A percentile compares a stretch with the other conserved stretches of the same genome.
Conservation (phyloP, 2,113 vertebrate genomes). For the Rissa tridactyla region DNA sequence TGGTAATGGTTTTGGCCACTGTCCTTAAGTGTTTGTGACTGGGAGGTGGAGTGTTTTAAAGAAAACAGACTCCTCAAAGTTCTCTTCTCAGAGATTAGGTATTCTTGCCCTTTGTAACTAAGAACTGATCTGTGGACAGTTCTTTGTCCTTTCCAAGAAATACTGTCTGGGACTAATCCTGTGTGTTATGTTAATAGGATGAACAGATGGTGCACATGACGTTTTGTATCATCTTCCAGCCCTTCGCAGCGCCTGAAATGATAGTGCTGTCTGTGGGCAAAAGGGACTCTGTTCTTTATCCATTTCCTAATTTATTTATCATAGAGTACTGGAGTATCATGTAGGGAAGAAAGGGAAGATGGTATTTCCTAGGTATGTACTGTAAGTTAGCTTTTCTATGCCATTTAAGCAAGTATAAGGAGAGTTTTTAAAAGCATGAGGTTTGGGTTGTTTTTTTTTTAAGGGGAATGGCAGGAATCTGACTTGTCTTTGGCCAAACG, state of each 20-base stretch:
- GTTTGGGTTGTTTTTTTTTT: not conserved
- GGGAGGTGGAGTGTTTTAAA: not conserved
- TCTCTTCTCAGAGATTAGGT: not conserved
- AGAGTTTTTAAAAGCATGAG: not conserved
- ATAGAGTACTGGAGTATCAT: not conserved
- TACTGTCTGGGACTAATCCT: not conserved
- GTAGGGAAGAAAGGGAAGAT: not conserved
- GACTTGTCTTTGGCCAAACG: not conserved
- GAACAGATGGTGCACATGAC: not conserved
- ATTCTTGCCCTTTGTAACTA: not conserved
- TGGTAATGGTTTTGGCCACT: not conserved
- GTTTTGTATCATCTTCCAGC: not conserved
- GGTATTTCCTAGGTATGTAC: not conserved
- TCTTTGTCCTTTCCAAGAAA: not conserved
- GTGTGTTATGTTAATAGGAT: not conserved
- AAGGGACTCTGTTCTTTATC: not conserved
- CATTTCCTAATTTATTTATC: not conserved
- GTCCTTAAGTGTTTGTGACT: not conserved
- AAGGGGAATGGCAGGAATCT: not conserved
- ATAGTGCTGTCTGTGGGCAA: not conserved
- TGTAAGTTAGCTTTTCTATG: not conserved
- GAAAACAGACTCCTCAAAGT: not conserved
- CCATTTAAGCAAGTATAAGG: not conserved
- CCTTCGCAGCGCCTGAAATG: not conserved
- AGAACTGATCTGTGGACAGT: not conserved